Percentiles rank a stretch among this genome's conserved stretches.
phyloP scores from a whole-genome alignment of 2,797 vertebrate genomes.

The Sebastes flavidus region DNA sequence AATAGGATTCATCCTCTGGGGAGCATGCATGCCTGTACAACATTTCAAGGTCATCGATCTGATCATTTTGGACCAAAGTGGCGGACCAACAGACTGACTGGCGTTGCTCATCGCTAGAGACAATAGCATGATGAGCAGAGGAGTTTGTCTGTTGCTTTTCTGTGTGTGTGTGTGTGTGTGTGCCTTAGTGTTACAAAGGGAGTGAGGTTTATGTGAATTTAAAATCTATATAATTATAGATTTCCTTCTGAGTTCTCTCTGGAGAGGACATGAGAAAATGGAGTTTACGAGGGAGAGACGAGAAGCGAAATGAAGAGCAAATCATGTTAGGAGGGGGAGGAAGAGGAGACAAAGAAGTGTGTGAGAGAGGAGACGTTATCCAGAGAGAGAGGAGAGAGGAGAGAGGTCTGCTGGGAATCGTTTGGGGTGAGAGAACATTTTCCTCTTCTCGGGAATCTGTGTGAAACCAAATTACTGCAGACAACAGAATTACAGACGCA shows the following conservation, averaged over 20 bases:
- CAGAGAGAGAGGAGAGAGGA: slow-evolving; percentile 19
- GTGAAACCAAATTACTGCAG: slow-evolving; percentile 66
- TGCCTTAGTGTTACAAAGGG: not conserved
- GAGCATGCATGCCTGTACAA: not conserved
- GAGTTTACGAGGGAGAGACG: slow-evolving; percentile 45
- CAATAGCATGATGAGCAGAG: not conserved
- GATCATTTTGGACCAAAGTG: not conserved
- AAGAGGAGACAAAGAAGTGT: slow-evolving; percentile 22
- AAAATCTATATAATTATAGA: slow-evolving; percentile 46
- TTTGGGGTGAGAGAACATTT: slow-evolving; percentile 61
- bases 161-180: not conserved
- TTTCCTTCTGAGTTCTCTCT: slow-evolving; percentile 36
- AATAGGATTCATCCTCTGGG: not conserved
- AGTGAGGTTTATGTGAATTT: slow-evolving; percentile 11
- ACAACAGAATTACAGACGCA: slow-evolving; percentile 53
- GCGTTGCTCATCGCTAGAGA: not conserved
- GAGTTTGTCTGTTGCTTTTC: no score
- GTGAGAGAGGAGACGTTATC: slow-evolving; percentile 3
- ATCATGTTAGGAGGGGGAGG: slow-evolving; percentile 38
- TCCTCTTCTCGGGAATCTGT: slow-evolving; percentile 48
- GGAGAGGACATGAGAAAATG: slow-evolving; percentile 35
- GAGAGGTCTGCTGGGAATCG: slow-evolving; percentile 54
- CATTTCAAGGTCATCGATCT: not conserved
- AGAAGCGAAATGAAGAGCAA: slow-evolving; percentile 53
- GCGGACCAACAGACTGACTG: not conserved